Base-by-base conservation (phyloP, 2,113 vertebrate genomes). In the Saccopteryx bilineata region DNA sequence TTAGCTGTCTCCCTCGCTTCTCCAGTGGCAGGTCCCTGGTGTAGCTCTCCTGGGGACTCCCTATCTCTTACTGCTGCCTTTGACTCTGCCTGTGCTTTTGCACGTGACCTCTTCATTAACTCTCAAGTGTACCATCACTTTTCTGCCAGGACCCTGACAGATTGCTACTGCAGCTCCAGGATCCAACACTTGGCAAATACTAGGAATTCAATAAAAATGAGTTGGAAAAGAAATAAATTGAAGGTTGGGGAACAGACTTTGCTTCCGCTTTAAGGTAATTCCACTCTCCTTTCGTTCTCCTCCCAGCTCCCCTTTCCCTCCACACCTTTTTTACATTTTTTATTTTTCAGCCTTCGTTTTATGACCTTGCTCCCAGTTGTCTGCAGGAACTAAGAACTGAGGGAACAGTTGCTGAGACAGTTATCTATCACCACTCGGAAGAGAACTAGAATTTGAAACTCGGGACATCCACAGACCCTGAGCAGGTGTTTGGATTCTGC, bases 401-500 rank as follows among this genome's bases (percentile, higher is more conserved):
- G 31, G 18, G 18, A 31, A 87, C 68, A 78, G 52, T 61, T 19
- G 26, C 26, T 76, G 54, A 69, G 75, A 71, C 52, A 68, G 28
- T 75, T 78, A 74, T 63, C 31, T 48, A 21, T 93, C 28, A 58
- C 63, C 9, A 18, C 7, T 66, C 13, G 1, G 0, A 75, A 87
- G 69, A 90, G 80, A 65, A 69, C 48, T 89, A 89, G 54, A 95
- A 72, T 68, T 54, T 87, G n/a, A 96, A 83, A 84, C 63, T 18
- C 19, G 5, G 11, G 56, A 31, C 23, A 52, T 4, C 39, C 12
- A 33, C 60, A 90, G 63, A 26, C 48, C 69, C 63, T 85, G 68
- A 75, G 26, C 48, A 46, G 69, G 19, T 15, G 26, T 71, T 78
- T 85, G 48, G 68, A 89, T 81, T 83, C 82, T 82, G 14, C 52